Evolutionary conservation across 2,113 vertebrate species (phyloP), one percentile per base, ranked within the genome.

Genomic region (Pelecanus crispus): DNA sequence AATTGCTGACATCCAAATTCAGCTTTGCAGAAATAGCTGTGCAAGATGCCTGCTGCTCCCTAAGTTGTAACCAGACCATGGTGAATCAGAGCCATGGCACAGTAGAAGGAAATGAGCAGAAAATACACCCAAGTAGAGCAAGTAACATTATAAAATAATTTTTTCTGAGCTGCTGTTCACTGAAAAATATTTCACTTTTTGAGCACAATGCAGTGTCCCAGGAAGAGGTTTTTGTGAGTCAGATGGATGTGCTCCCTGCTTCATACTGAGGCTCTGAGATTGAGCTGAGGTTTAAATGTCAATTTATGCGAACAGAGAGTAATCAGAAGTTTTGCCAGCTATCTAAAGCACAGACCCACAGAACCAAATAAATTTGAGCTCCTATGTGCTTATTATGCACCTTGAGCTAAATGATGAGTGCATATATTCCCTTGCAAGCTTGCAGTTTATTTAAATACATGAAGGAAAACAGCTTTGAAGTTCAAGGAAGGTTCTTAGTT

Each of bases 61-160:
- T 31, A 16, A 2, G 11, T 6, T 1, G 1, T 13, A 85, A 22
- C 55, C 62, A 88, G 63, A 47, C 42, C 56, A 19, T 0, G 0
- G 47, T 0, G 0, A 58, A 78, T 40, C 62, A 34, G 58, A 87
- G 62, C 13, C 42, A 21, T 47, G 50, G 44, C 65, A 56, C 78
- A 71, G 68, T 18, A 73, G 55, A 72, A 82, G 81, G 20, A 91
- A 96, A 91, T 0, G 3, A 90, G 45, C 18, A 81, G 90, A 89
- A 90, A 91, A 92, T 8, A 10, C 36, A n/a, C 9, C 25, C n/a
- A 42, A 75, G 53, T 8, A 86, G 19, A 71, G 47, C 45, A 81
- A 49, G 47, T 66, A 61, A 18, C 20, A 26, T 17, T 58, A 34
- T 17, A 70, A 94, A 94, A 53, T 45, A n/a, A 86, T 88, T 78